A percentile compares a stretch with the other conserved stretches of the same genome.
Evolutionary conservation across 2,797 vertebrate species (phyloP).

Genomic region (Tapera naevia): DNA sequence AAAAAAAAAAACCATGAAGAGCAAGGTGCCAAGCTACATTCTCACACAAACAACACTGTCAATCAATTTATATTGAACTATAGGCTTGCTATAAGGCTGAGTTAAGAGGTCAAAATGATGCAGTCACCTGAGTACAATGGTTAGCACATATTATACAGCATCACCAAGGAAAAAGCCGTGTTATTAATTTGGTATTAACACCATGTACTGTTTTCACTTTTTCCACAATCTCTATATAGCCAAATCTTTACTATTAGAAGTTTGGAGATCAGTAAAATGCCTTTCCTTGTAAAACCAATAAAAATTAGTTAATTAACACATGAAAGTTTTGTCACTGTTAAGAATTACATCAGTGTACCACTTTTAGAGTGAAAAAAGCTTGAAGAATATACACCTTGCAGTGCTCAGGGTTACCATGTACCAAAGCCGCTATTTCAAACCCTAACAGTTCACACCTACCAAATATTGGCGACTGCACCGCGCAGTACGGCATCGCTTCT

Average conservation of each 20-base stretch:
- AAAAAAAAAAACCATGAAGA: background rate
- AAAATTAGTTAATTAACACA: background rate
- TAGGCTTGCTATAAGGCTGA: background rate
- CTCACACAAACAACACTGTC: background rate
- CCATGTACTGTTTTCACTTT: background rate
- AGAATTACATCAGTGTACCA: background rate
- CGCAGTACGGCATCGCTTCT: constrained; percentile 37
- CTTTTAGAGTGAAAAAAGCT: background rate
- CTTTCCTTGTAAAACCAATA: background rate
- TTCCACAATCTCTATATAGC: background rate
- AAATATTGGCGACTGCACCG: constrained; percentile 42
- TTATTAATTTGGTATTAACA: background rate
- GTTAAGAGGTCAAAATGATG: background rate
- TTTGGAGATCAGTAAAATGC: background rate
- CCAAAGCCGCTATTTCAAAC: background rate
- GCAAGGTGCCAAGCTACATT: background rate
- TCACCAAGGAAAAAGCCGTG: background rate
- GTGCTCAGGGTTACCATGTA: rapidly evolving
- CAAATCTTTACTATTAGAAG: background rate
- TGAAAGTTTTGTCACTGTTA: background rate
- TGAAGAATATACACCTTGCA: rapidly evolving
- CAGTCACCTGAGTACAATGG: rapidly evolving
- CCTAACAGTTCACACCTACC: constrained; percentile 14
- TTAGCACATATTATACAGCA: background rate
- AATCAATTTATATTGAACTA: background rate